A percentile compares a stretch with the other conserved stretches of the same genome.
phyloP scores from a whole-genome alignment of 2,797 vertebrate species.

The Glyptemys insculpta region DNA sequence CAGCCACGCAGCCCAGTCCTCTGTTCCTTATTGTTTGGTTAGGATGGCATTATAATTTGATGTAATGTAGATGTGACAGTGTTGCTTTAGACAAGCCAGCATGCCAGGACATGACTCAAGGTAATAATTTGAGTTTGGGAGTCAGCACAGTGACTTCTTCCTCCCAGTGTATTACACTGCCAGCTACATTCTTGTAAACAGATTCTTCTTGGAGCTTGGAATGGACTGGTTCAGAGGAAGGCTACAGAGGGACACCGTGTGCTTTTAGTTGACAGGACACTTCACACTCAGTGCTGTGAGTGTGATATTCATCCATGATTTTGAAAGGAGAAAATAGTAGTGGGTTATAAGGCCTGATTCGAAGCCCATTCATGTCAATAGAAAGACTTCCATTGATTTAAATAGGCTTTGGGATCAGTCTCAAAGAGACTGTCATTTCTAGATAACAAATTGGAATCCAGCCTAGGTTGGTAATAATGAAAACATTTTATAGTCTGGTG shows the following conservation, averaged over 20 bases:
- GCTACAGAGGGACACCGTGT: not conserved
- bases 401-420: conserved; percentile 1
- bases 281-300: accelerated
- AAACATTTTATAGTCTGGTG: conserved; percentile 37
- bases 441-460: not conserved
- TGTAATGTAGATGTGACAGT: conserved; percentile 2
- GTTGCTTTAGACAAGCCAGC: conserved; percentile 29
- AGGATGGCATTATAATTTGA: conserved; percentile 32
- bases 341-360: not conserved
- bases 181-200: not conserved
- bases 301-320: not conserved
- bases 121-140: not conserved
- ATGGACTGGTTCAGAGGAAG: not conserved
- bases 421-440: not conserved
- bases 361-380: not conserved
- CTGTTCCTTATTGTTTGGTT: conserved; percentile 20
- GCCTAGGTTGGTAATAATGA: conserved; percentile 23
- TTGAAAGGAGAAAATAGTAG: not conserved
- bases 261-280: not conserved
- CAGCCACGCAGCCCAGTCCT: not conserved
- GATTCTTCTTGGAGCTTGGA: not conserved
- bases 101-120: conserved; percentile 7
- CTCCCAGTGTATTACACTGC: not conserved
- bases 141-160: not conserved
- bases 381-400: not conserved